A percentile compares a stretch with the other conserved stretches of the same genome.
Evolutionary conservation across 1,140 invertebrate species (phyloP).

Genomic region (Meteorus sp.): DNA sequence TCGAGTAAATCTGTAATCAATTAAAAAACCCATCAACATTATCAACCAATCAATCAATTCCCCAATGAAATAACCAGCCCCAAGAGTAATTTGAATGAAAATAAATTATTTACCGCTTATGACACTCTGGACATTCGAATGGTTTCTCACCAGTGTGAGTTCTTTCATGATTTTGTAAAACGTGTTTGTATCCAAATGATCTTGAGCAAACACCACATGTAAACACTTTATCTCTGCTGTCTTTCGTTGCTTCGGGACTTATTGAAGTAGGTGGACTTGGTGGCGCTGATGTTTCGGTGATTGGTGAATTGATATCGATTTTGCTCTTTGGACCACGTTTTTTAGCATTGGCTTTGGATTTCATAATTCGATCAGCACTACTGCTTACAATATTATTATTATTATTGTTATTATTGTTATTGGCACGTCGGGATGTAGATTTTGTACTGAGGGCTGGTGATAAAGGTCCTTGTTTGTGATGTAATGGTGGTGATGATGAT

Average conservation of each 20-base stretch:
- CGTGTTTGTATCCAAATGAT: constrained; percentile 92
- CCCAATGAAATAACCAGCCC: too few relatives aligned
- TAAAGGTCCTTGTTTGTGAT: constrained; percentile 42
- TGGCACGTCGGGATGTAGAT: constrained; percentile 38
- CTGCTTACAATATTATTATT: constrained; percentile 54
- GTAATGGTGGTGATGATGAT: constrained; percentile 46
- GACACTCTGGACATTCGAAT: constrained; percentile 92
- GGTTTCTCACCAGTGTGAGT: constrained; percentile 97
- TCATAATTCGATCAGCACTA: constrained; percentile 47
- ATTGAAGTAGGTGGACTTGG: constrained; percentile 52
- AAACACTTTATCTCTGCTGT: constrained; percentile 78
- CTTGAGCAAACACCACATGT: constrained; percentile 84
- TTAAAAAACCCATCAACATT: background rate
- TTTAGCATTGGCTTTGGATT: constrained; percentile 49
- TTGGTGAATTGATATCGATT: constrained; percentile 35
- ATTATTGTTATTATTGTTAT: constrained; percentile 51
- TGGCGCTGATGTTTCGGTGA: constrained; percentile 49
- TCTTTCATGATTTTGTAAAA: constrained; percentile 93
- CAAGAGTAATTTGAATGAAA: background rate
- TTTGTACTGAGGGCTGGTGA: constrained; percentile 45
- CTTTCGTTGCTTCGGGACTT: constrained; percentile 55
- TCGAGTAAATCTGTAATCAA: constrained; percentile 75
- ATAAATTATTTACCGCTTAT: constrained; percentile 66
- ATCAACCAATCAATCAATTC: too few relatives aligned
- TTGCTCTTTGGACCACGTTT: constrained; percentile 45